These are phyloP conservation scores for Reinhardtius hippoglossoides DNA, from an alignment of 2,113 vertebrate species.

Conservation along the genomic window DNA sequence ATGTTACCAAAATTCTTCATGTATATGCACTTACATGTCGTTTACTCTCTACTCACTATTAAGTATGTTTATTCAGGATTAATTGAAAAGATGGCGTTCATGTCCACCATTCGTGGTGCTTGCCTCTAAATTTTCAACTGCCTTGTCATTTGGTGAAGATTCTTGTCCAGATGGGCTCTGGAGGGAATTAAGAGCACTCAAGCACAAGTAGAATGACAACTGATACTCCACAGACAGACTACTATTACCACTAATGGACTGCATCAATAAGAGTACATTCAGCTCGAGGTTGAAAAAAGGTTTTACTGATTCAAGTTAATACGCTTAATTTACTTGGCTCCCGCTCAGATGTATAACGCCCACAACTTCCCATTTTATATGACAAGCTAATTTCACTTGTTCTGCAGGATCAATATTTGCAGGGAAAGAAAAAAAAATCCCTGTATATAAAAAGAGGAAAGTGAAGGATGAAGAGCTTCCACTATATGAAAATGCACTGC, in stretches of 20 bases:
- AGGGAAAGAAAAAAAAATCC: slow-evolving; percentile 12
- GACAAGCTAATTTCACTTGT: slow-evolving; percentile 73
- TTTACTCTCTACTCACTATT: background rate
- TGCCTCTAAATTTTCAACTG: slow-evolving; percentile 5
- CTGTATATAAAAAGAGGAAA: slow-evolving; percentile 48
- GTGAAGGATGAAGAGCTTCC: slow-evolving; percentile 63
- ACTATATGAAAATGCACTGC: slow-evolving; percentile 79
- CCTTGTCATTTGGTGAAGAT: slow-evolving; percentile 48
- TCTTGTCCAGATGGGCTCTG: slow-evolving; percentile 57
- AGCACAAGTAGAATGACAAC: slow-evolving; percentile 64
- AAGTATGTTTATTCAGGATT: background rate
- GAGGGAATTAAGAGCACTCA: slow-evolving; percentile 66
- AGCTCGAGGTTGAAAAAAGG: slow-evolving; percentile 30
- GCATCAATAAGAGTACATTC: slow-evolving; percentile 50
- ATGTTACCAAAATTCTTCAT: background rate
- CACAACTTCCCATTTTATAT: slow-evolving; percentile 71
- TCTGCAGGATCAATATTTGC: slow-evolving; percentile 72
- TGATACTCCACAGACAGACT: slow-evolving; percentile 67
- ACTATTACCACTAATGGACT: slow-evolving; percentile 71
- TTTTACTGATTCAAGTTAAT: slow-evolving; percentile 61
- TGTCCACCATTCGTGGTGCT: background rate
- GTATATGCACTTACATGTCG: background rate
- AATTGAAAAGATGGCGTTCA: slow-evolving; percentile 15
- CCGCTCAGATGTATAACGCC: slow-evolving; percentile 37
- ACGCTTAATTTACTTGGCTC: slow-evolving; percentile 57